These are phyloP conservation scores for Alfaro cultratus DNA, from an alignment of 2,797 vertebrate species.

Conservation along the genomic window DNA sequence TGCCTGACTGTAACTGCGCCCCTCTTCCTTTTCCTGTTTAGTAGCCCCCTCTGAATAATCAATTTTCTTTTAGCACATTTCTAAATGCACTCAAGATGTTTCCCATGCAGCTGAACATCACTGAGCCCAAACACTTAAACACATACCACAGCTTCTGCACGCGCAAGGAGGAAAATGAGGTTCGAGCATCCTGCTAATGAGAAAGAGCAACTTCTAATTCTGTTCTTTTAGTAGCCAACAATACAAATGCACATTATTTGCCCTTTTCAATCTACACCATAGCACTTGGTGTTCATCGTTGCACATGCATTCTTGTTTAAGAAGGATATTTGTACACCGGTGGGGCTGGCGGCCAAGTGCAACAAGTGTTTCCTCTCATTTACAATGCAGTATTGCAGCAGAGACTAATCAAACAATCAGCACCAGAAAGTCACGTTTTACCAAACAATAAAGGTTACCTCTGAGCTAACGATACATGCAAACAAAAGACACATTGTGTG, in stretches of 20 bases:
- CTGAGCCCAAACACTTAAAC: conserved; percentile 34
- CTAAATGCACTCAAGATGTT: conserved; percentile 68
- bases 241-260: conserved; percentile 18
- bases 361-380: conserved; percentile 51
- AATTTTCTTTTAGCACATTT: conserved; percentile 70
- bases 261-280: background rate
- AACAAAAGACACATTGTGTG: conserved; percentile 42
- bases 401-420: conserved; percentile 60
- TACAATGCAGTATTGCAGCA: conserved; percentile 45
- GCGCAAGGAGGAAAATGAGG: conserved; percentile 26
- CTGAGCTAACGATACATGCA: conserved; percentile 50
- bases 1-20: conserved; percentile 54
- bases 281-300: background rate
- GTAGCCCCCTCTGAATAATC: conserved; percentile 66
- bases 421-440: conserved; percentile 45
- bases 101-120: conserved; percentile 47
- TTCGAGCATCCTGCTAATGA: conserved; percentile 11
- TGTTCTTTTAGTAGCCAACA: conserved; percentile 13
- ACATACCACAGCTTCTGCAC: conserved; percentile 30
- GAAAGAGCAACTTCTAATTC: conserved; percentile 32
- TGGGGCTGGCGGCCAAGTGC: conserved; percentile 48
- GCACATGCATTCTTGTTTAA: conserved; percentile 12
- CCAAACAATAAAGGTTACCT: conserved; percentile 21
- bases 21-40: conserved; percentile 77
- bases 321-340: conserved; percentile 28